phyloP scores from a whole-genome alignment of 2,113 vertebrate species.

The Hirundichthys speculiger region DNA sequence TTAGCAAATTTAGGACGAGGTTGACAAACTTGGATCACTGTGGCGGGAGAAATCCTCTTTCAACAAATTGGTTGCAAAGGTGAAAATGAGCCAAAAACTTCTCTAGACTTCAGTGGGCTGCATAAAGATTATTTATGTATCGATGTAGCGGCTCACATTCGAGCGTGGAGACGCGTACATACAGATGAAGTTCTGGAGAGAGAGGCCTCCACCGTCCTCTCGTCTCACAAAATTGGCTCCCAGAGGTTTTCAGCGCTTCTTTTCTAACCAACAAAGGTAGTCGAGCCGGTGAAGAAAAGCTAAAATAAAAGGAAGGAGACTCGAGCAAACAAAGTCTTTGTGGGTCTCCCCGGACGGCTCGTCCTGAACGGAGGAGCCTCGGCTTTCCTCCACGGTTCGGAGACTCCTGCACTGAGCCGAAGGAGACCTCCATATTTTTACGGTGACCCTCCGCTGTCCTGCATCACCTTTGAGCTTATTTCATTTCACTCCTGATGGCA shows the following conservation, averaged over 20 bases:
- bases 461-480: constrained; percentile 63
- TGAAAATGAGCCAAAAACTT: constrained; percentile 22
- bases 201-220: constrained; percentile 33
- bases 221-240: constrained; percentile 61
- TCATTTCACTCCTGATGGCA: constrained; percentile 66
- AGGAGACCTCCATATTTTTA: constrained; percentile 58
- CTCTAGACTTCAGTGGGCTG: too few relatives aligned
- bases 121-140: too few relatives aligned
- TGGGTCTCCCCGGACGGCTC: constrained; percentile 30
- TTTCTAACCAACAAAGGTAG: constrained; percentile 34
- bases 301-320: constrained; percentile 24
- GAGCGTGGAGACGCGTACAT: not conserved
- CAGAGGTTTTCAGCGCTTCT: constrained; percentile 50
- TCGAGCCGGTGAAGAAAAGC: constrained; percentile 13
- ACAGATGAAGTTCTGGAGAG: constrained; percentile 13
- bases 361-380: constrained; percentile 26
- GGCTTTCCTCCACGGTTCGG: constrained; percentile 30
- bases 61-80: constrained; percentile 44
- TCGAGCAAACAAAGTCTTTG: constrained; percentile 37
- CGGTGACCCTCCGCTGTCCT: constrained; percentile 62
- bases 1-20: constrained; percentile 71
- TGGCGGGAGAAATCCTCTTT: constrained; percentile 18
- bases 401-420: too few relatives aligned
- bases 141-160: too few relatives aligned
- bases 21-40: constrained; percentile 61